phyloP scores from a whole-genome alignment of 2,888 invertebrate genomes.

The Melanostoma mellinum region DNA sequence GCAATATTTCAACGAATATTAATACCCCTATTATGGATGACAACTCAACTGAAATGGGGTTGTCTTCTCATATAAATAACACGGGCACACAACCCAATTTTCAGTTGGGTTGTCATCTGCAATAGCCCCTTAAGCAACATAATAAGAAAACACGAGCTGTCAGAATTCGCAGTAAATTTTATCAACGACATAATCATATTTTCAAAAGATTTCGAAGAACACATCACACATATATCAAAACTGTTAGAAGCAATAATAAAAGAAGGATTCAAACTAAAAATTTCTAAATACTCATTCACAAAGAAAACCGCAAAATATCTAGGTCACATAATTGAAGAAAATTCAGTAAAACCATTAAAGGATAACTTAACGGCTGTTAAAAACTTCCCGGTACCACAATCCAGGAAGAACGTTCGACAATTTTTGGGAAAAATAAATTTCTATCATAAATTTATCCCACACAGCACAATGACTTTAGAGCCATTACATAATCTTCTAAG shows the following conservation, averaged over 20 bases:
- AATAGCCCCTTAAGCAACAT: too few relatives aligned
- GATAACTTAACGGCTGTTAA: conserved; percentile 26
- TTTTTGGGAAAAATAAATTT: background rate
- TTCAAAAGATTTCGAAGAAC: conserved; percentile 54
- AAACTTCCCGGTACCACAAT: conserved; percentile 57
- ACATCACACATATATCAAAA: conserved; percentile 46
- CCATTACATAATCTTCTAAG: conserved; percentile 63
- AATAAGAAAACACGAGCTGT: conserved; percentile 65
- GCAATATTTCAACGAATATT: conserved; percentile 66
- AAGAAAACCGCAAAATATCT: conserved; percentile 51
- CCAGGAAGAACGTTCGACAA: conserved; percentile 55
- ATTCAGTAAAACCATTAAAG: conserved; percentile 44
- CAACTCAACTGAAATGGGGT: too few relatives aligned
- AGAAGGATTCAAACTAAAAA: conserved; percentile 70
- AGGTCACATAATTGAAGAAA: conserved; percentile 66
- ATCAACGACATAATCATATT: conserved; percentile 65
- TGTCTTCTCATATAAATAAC: too few relatives aligned
- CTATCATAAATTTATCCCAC: conserved; percentile 36
- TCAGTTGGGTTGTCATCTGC: too few relatives aligned
- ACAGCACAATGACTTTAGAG: conserved; percentile 57
- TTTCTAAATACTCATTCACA: conserved; percentile 46
- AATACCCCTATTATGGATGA: too few relatives aligned
- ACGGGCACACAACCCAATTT: too few relatives aligned
- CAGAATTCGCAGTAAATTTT: conserved; percentile 62
- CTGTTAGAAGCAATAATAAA: conserved; percentile 54